Evolutionary conservation across 1,140 invertebrate genomes (phyloP).

Genomic region (Bombus polaris): DNA sequence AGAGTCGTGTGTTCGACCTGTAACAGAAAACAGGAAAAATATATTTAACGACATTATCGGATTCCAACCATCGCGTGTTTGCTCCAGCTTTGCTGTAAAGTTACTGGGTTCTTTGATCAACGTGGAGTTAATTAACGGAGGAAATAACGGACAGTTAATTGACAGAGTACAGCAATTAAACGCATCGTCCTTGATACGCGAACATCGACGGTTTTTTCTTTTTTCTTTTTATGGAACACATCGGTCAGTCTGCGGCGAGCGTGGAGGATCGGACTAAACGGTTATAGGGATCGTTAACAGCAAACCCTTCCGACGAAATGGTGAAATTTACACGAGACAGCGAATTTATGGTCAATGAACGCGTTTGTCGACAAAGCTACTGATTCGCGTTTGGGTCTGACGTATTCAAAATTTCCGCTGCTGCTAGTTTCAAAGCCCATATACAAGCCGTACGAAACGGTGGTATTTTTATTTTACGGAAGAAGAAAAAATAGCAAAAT

Average conservation of each 20-base stretch:
- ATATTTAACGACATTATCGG: not conserved
- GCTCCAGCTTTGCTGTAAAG: not conserved
- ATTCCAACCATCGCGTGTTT: not conserved
- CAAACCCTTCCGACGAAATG: constrained; percentile 53
- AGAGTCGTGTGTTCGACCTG: constrained; percentile 93
- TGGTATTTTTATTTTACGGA: not conserved
- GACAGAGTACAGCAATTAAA: not conserved
- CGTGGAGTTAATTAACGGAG: constrained; percentile 21
- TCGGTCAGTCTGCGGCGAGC: too few species aligned
- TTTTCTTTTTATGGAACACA: not conserved
- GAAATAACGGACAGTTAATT: not conserved
- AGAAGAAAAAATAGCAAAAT: not conserved
- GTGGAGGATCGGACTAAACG: constrained; percentile 9
- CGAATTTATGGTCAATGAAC: constrained; percentile 79
- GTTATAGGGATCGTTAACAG: constrained; percentile 34
- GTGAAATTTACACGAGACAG: constrained; percentile 73
- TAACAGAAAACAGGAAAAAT: constrained; percentile 63
- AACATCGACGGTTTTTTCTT: not conserved
- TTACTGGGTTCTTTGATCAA: not conserved
- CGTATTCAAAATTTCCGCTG: not conserved
- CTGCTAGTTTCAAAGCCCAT: too few species aligned
- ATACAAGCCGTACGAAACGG: too few species aligned
- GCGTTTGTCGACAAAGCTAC: constrained; percentile 59
- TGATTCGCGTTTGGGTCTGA: constrained; percentile 22
- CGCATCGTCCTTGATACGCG: not conserved